A percentile compares a stretch with the other conserved stretches of the same genome.
Conservation (phyloP, 2,888 invertebrate species). For the Hypsopygia costalis region DNA sequence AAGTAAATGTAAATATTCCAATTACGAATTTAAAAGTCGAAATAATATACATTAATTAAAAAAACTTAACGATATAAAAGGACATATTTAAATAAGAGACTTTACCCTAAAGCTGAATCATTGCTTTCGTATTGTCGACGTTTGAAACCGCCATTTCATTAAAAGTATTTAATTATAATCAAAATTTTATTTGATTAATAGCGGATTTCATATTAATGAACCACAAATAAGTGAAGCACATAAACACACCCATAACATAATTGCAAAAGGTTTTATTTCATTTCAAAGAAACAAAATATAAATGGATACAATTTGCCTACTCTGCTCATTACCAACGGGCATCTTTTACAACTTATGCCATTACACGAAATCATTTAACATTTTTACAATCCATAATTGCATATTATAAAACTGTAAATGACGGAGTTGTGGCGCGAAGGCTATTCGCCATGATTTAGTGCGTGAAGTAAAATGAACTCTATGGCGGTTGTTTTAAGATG, state of each 20-base stretch:
- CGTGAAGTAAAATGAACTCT: neutral
- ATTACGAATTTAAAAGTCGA: no score
- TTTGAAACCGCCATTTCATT: no score
- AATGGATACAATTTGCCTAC: slow-evolving; percentile 58
- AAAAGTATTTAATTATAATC: no score
- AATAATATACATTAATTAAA: no score
- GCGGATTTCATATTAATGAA: no score
- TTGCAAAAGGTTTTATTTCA: slow-evolving; percentile 49
- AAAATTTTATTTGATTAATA: no score
- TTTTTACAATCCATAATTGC: slow-evolving; percentile 79
- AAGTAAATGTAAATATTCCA: no score
- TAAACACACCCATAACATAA: slow-evolving; percentile 40
- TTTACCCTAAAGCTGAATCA: no score
- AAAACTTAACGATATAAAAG: no score
- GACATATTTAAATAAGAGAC: no score
- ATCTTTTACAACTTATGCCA: slow-evolving; percentile 56
- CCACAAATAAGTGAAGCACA: slow-evolving; percentile 18
- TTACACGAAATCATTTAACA: slow-evolving; percentile 67
- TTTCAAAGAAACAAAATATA: slow-evolving; percentile 53
- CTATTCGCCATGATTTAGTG: slow-evolving; percentile 1
- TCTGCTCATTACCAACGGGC: slow-evolving; percentile 42
- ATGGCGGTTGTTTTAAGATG: neutral
- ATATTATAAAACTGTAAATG: slow-evolving; percentile 68
- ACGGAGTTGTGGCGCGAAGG: slow-evolving; percentile 21
- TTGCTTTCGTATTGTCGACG: no score